These are phyloP conservation scores for Distichodus sexfasciatus DNA, from an alignment of 2,797 vertebrate genomes.

Conservation along the genomic window DNA sequence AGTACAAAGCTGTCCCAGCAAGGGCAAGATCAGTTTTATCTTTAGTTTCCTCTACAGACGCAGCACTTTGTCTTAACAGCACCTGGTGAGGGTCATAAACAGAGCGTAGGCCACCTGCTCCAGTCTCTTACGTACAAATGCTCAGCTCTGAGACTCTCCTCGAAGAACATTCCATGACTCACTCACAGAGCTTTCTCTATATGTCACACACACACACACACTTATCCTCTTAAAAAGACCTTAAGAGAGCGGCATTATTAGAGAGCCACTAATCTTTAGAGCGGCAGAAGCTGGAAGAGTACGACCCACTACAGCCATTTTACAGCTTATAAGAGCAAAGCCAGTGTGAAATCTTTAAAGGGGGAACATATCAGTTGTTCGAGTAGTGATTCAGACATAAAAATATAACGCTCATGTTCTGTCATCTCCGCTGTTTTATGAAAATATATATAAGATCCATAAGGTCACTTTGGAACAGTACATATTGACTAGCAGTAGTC, in stretches of 20 bases:
- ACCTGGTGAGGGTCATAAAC: not conserved
- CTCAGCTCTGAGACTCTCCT: not conserved
- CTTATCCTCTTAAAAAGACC: not conserved
- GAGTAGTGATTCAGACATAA: no score
- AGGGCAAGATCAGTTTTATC: not conserved
- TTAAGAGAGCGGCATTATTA: not conserved
- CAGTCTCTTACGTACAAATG: not conserved
- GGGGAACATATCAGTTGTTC: no score
- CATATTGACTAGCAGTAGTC: no score
- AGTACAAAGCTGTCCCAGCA: not conserved
- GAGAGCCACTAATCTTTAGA: not conserved
- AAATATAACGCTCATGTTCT: no score
- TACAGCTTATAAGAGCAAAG: no score
- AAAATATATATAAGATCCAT: no score
- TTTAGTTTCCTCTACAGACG: not conserved
- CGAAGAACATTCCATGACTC: not conserved
- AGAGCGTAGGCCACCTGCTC: not conserved
- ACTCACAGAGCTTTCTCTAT: no score
- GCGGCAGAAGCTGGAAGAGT: not conserved
- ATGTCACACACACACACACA: not conserved
- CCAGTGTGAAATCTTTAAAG: no score
- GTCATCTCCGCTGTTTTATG: no score
- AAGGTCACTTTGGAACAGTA: no score
- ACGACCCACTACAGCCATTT: no score
- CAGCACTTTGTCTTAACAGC: not conserved